Evolutionary conservation across 2,113 vertebrate genomes (phyloP).

Genomic region (Nipponia nippon): DNA sequence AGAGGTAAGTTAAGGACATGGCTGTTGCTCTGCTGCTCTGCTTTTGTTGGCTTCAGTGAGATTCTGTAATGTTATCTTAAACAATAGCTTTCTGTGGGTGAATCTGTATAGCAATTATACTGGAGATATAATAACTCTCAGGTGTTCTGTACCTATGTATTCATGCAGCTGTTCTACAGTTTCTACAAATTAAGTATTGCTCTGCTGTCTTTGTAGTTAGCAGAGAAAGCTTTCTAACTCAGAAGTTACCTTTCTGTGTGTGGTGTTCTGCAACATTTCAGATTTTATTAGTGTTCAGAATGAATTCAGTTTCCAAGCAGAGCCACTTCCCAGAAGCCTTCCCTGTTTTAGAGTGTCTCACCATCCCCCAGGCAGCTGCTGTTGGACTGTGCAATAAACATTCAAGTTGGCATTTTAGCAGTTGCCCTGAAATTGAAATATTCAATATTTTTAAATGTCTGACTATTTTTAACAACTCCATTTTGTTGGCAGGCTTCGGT

Average conservation of each 20-base stretch:
- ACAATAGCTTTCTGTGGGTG: conserved; percentile 26
- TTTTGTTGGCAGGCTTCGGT: background rate
- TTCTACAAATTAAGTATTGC: background rate
- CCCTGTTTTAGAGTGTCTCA: background rate
- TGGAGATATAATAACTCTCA: background rate
- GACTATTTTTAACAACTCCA: background rate
- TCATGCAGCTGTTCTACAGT: background rate
- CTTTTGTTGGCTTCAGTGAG: background rate
- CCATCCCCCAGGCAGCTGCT: background rate
- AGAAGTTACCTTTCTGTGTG: background rate
- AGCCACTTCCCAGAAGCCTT: background rate
- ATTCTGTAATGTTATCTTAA: conserved; percentile 10
- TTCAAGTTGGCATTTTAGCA: background rate
- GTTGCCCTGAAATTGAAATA: background rate
- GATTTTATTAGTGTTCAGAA: background rate
- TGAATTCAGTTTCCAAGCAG: background rate
- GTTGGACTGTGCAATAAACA: background rate
- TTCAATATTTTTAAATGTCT: background rate
- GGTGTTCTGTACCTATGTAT: background rate
- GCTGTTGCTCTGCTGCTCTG: background rate
- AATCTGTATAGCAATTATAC: background rate
- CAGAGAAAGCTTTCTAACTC: background rate
- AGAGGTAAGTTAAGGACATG: background rate
- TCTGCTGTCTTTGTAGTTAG: background rate
- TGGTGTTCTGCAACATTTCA: background rate